phyloP scores from a whole-genome alignment of 2,113 vertebrate genomes.

The Myanophis thanlyinensis region DNA sequence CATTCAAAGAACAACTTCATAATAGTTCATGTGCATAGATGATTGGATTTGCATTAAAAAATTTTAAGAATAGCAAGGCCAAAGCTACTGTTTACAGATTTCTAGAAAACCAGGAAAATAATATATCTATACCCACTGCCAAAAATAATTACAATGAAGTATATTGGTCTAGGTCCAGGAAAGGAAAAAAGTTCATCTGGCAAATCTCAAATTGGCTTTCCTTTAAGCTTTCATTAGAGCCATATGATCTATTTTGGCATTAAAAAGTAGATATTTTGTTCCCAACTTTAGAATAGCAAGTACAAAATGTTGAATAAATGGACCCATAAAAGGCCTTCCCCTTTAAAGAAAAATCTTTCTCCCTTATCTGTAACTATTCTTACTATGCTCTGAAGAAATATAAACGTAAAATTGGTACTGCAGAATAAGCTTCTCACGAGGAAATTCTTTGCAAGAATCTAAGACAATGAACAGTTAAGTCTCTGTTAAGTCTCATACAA shows the following conservation, averaged over 20 bases:
- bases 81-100: neutral
- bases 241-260: neutral
- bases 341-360: constrained; percentile 29
- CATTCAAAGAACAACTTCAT: neutral
- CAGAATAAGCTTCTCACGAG: constrained; percentile 5
- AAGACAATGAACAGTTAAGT: neutral
- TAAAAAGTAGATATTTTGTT: constrained; percentile 13
- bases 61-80: neutral
- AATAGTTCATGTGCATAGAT: neutral
- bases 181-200: neutral
- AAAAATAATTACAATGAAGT: neutral
- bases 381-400: constrained; percentile 15
- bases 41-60: neutral
- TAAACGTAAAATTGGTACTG: constrained; percentile 5
- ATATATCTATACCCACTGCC: neutral
- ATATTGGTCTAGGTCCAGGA: neutral
- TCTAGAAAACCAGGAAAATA: neutral
- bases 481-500: constrained; percentile 19
- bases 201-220: neutral
- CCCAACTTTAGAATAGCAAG: neutral
- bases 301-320: constrained; percentile 15
- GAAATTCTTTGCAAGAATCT: constrained; percentile 5
- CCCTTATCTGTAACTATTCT: neutral
- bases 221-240: neutral
- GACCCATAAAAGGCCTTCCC: neutral